Conservation (phyloP, 2,797 vertebrate species). For the Gymnocypris eckloni region DNA sequence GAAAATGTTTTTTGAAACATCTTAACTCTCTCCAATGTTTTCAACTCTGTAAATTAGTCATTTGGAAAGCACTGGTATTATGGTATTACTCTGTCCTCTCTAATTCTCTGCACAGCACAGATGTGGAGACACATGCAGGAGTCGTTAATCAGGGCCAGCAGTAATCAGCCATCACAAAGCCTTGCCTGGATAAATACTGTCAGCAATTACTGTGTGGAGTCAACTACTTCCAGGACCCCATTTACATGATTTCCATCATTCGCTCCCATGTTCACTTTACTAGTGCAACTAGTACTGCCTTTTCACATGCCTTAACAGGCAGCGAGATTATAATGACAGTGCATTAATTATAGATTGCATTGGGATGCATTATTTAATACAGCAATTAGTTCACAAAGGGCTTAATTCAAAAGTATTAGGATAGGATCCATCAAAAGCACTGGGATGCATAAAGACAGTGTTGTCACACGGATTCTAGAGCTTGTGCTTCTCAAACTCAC, state of each 20-base stretch:
- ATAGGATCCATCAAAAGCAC: neutral
- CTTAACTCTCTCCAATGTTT: conserved; percentile 61
- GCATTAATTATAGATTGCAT: conserved; percentile 77
- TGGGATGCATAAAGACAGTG: too few relatives aligned
- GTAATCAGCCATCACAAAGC: conserved; percentile 71
- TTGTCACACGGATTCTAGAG: neutral
- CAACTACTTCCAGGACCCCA: conserved; percentile 55
- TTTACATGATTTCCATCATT: conserved; percentile 35
- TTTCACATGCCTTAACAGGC: conserved; percentile 20
- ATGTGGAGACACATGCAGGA: conserved; percentile 67
- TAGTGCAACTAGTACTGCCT: neutral
- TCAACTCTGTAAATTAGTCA: conserved; percentile 71
- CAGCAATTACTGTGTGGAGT: conserved; percentile 64
- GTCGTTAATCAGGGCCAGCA: conserved; percentile 71
- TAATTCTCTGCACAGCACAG: conserved; percentile 74
- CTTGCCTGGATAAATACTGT: conserved; percentile 70
- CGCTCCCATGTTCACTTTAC: conserved; percentile 11
- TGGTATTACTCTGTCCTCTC: conserved; percentile 75
- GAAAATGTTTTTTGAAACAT: neutral
- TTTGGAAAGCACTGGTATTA: conserved; percentile 75
- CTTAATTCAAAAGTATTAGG: conserved; percentile 33
- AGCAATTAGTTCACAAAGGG: conserved; percentile 80
- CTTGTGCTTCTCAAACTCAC: conserved; percentile 1
- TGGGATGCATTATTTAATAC: conserved; percentile 77
- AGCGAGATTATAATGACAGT: conserved; percentile 60